Conservation (phyloP, 2,888 invertebrate species). For the Byasa hedistus region DNA sequence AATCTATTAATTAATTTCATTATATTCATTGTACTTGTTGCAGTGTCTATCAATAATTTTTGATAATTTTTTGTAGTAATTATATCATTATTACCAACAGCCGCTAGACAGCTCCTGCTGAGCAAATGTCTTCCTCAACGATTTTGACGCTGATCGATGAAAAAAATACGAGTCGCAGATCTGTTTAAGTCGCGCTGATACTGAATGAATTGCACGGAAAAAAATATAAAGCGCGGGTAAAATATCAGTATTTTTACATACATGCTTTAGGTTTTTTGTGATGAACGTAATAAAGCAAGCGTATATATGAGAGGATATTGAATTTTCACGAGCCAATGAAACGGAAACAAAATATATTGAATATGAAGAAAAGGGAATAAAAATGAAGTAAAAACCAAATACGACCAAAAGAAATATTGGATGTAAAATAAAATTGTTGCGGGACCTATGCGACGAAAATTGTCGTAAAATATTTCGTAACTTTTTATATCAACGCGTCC, state of each 20-base stretch:
- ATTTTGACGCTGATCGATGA: too few relatives aligned
- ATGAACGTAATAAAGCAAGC: conserved; percentile 25
- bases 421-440: conserved; percentile 24
- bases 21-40: too few relatives aligned
- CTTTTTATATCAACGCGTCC: background rate
- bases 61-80: too few relatives aligned
- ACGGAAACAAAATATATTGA: conserved; percentile 30
- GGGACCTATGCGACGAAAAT: conserved; percentile 9
- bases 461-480: conserved; percentile 26
- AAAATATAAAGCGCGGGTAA: background rate
- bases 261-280: conserved; percentile 20
- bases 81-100: too few relatives aligned
- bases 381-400: conserved; percentile 27
- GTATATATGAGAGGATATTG: conserved; percentile 28
- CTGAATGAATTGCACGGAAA: background rate
- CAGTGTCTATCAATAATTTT: too few relatives aligned
- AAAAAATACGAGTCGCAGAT: background rate
- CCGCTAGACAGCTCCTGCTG: too few relatives aligned
- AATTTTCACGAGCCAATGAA: conserved; percentile 29
- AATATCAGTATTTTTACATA: conserved; percentile 7
- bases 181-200: background rate
- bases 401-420: conserved; percentile 25
- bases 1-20: too few relatives aligned
- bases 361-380: conserved; percentile 30
- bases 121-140: too few relatives aligned